Evolutionary conservation across 2,888 invertebrate genomes (phyloP), one percentile per base, ranked within the genome.

Genomic region (Vanessa cardui): DNA sequence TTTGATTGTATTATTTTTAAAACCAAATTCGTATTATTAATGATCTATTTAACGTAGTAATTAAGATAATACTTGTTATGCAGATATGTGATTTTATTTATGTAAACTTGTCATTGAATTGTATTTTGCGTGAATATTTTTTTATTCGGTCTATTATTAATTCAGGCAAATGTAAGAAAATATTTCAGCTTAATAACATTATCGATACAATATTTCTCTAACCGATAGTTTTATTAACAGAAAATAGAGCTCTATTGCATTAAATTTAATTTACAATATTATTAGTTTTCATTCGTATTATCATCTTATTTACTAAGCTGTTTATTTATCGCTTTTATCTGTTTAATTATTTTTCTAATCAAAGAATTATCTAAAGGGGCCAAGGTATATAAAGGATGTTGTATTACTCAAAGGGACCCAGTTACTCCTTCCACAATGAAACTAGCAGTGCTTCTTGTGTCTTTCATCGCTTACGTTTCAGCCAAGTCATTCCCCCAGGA

Each of bases 351-450:
- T 49, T 58, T 49, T 58, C 50, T 21, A n/a, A 31, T 49, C 33
- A 1, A 8, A 46, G 15, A 45, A 46, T 62, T 62, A 62, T 65
- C 65, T 56, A 33, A 44, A 52, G 5, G 18, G 8, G n/a, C 33
- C 33, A 49, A 58, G 39, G 52, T 71, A 71, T 68, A 71, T 58
- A 71, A 66, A 39, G 46, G 26, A 52, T 52, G 66, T 47, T 66
- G 46, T 31, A 47, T 44, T 21, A 21, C 46, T 33, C 26, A 18
- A 20, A 33, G 52, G 31, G 61, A 61, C 33, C 18, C 50, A 65
- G 39, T 65, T 18, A 62, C 31, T 47, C 50, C 18, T 50, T n/a
- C 44, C 50, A 73, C 8, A 20, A 76, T 75, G 75, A 74, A 74
- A 65, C 62, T 72, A 26, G 58, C 65, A 21, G 44, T 72, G 44